Base-by-base conservation (phyloP, 2,888 invertebrate species). In the Cerceris rybyensis region DNA sequence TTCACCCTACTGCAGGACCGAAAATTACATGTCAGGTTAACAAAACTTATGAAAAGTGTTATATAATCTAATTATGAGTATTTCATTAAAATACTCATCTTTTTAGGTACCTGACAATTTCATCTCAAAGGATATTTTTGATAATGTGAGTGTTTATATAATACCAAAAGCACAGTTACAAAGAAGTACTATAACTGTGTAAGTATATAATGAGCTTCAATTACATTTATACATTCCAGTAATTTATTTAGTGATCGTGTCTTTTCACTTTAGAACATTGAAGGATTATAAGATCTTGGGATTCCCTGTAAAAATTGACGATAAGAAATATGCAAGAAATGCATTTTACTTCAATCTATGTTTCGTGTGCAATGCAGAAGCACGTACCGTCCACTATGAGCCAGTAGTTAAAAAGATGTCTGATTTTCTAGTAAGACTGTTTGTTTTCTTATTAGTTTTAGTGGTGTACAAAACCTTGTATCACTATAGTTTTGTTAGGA, bases 271-370 rank as follows among this genome's bases (percentile, higher is more conserved):
- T 92, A 96, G 96, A 75, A 96, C 96, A 54, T 94, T 96, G 0
- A 93, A 95, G 42, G 97, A 97, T 42, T 96, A 96, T 88, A 98
- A 98, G 93, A 97, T 98, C 84, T 94, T 98, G 14, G 98, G 98
- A 0, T 98, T 97, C 92, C 98, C 98, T 0, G 97, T 98, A 54
- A 95, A 96, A 81, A 98, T 99, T 74, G 96, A 97, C 87, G 96
- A 96, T 92, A 95, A 96, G 64, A 96, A 97, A 88, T 99, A 99
- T 93, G 96, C 96, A 13, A 94, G 99, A 68, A 99, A 99, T 93
- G 97, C 97, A n/a, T 97, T 98, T 88, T 96, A 98, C 79, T 99
- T 99, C 93, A 99, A 99, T 93, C 93, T 98, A 43, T 98, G 98
- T 92, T 98, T 99, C 91, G 98, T 98, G 0, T 98, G 98, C 90